Conservation (phyloP, 2,113 vertebrate species). For the Peromyscus leucopus region DNA sequence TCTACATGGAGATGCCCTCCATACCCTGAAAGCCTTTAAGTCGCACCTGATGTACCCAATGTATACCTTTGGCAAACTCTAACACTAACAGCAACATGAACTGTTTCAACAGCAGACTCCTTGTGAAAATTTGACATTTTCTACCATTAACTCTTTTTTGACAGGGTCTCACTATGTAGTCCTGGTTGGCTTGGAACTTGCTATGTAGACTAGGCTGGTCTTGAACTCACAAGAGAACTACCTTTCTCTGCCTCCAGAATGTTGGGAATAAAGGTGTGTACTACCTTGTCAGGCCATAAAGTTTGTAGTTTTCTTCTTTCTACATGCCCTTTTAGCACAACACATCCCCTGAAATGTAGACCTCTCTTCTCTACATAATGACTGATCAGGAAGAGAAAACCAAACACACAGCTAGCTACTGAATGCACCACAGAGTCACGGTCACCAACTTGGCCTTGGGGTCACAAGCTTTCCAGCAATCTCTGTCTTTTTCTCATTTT, state of each 20-base stretch:
- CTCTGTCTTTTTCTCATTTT: neutral
- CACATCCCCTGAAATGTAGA: neutral
- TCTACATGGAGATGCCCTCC: neutral
- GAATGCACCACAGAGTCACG: neutral
- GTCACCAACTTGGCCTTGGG: neutral
- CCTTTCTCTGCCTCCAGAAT: neutral
- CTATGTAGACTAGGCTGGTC: neutral
- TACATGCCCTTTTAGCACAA: neutral
- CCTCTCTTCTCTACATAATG: neutral
- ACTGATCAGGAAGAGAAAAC: neutral
- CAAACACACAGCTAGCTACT: neutral
- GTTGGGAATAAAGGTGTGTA: neutral
- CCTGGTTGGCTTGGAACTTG: neutral
- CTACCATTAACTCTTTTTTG: neutral
- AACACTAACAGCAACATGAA: neutral
- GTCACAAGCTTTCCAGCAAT: slow-evolving; percentile 22
- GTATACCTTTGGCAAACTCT: neutral
- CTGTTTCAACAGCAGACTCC: neutral
- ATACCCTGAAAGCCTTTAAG: neutral
- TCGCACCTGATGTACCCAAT: neutral
- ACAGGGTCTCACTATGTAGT: neutral
- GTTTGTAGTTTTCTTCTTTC: neutral
- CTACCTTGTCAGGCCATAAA: neutral
- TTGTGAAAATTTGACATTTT: neutral
- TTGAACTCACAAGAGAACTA: neutral